These are phyloP conservation scores for Phymatocera aterrima DNA, from an alignment of 2,888 invertebrate genomes.

Conservation along the genomic window DNA sequence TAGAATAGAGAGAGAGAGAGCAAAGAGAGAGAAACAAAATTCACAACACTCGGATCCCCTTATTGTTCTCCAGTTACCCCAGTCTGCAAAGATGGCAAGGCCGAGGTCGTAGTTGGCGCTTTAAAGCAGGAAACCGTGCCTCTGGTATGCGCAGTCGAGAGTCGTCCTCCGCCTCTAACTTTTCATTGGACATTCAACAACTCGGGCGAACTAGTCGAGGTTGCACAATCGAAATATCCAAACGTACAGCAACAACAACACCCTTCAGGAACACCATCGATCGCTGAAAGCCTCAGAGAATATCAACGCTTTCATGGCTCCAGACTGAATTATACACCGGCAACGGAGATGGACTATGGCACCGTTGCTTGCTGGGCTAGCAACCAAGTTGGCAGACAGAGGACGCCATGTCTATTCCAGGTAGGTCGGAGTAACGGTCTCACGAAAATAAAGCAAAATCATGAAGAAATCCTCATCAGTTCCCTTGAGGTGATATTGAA, in stretches of 20 bases:
- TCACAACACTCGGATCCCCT: not conserved
- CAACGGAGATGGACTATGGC: conserved; percentile 92
- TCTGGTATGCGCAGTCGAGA: conserved; percentile 90
- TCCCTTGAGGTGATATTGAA: too few relatives aligned
- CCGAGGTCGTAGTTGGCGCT: conserved; percentile 88
- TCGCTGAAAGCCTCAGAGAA: conserved; percentile 67
- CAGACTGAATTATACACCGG: conserved; percentile 89
- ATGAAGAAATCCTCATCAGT: not conserved
- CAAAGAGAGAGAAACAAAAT: not conserved
- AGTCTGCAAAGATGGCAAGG: conserved; percentile 79
- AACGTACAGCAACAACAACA: conserved; percentile 60
- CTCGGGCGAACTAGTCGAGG: conserved; percentile 89
- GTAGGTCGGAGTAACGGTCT: conserved; percentile 70
- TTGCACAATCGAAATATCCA: conserved; percentile 79
- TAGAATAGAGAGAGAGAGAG: not conserved
- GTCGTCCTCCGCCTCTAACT: conserved; percentile 89
- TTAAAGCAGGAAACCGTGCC: conserved; percentile 92
- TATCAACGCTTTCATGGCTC: conserved; percentile 77
- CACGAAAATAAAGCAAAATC: not conserved
- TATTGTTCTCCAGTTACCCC: conserved; percentile 62
- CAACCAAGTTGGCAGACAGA: conserved; percentile 90
- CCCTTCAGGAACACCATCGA: conserved; percentile 62
- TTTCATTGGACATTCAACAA: conserved; percentile 97
- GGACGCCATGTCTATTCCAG: conserved; percentile 91
- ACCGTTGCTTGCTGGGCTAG: conserved; percentile 91